A percentile compares a stretch with the other conserved stretches of the same genome.
phyloP scores from a whole-genome alignment of 1,140 invertebrate species.

The Rhynchophorus ferrugineus region DNA sequence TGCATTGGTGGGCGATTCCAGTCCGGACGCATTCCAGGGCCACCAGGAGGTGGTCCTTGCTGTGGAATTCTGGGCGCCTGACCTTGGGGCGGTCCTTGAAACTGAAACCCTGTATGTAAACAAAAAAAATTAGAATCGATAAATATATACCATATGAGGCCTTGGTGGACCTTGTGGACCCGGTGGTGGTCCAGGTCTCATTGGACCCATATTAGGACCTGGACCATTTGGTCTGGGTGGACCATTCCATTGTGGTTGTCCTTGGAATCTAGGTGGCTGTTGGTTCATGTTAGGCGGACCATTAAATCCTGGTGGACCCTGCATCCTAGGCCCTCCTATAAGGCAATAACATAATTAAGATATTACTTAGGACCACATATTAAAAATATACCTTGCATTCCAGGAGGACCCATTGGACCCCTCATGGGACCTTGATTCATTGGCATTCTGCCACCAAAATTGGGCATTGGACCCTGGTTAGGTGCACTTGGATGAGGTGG shows the following conservation, averaged over 20 bases:
- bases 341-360: background rate
- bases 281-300: conserved; percentile 34
- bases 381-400: conserved; percentile 45
- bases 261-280: conserved; percentile 50
- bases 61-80: conserved; percentile 53
- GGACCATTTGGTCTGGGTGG: conserved; percentile 51
- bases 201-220: conserved; percentile 46
- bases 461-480: conserved; percentile 44
- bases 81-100: conserved; percentile 56
- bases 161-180: conserved; percentile 52
- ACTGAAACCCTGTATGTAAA: conserved; percentile 32
- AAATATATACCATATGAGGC: conserved; percentile 58
- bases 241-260: conserved; percentile 52
- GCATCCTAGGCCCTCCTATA: conserved; percentile 60
- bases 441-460: conserved; percentile 57
- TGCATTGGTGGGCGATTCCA: conserved; percentile 68
- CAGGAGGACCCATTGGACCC: conserved; percentile 55
- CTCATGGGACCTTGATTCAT: conserved; percentile 56
- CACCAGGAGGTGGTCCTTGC: conserved; percentile 49
- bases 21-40: conserved; percentile 57
- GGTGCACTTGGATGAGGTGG: conserved; percentile 46
- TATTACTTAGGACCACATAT: background rate
- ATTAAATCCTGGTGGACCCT: conserved; percentile 46
- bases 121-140: too few species aligned
- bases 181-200: conserved; percentile 48